Evolutionary conservation across 1,140 invertebrate species (phyloP), one percentile per base, ranked within the genome.

Genomic region (Druon quercuslanigerum): DNA sequence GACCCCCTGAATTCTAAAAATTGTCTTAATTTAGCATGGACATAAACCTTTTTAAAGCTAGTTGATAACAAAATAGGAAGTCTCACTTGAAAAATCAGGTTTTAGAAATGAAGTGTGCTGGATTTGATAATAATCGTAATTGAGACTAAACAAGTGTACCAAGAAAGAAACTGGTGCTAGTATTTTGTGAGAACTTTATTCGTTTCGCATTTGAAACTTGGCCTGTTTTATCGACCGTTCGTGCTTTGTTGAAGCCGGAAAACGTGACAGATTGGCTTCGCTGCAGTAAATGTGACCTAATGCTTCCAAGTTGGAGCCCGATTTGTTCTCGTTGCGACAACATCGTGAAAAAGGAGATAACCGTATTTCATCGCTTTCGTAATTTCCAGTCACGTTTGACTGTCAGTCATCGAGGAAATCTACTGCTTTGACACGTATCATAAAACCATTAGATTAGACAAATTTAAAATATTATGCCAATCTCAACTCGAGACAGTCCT

Each of bases 211-310:
- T 9, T 16, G 25, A 66, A 66, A 66, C 25, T 40, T 66, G 60
- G 40, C 25, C 60, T 66, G 60, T 40, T 66, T 66, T 66, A 66
- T 66, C 80, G 56, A 79, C 77, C 78, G 79, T 79, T 80, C 82
- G 71, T 77, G 51, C 73, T 56, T 79, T 4, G 17, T 71, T 46
- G 16, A 66, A 40, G 60, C 60, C 60, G 60, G 60, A 66, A 66
- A 66, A 66, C 60, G 60, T 66, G 60, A 66, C 60, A 8, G 60
- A 66, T 66, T 66, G 60, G 16, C 60, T 33, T 66, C 60, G 40
- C 60, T 40, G 25, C 14, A 33, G 60, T 66, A 66, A 66, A 66
- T 66, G 60, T 25, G 60, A 66, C 25, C 60, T 66, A 66, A 66
- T 66, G 60, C 25, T 33, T 66, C 60, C 14, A 40, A 66, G 60